Percentiles rank a stretch among this genome's conserved stretches.
phyloP scores from a whole-genome alignment of 2,888 invertebrate species.

The Physocephala rufipes region DNA sequence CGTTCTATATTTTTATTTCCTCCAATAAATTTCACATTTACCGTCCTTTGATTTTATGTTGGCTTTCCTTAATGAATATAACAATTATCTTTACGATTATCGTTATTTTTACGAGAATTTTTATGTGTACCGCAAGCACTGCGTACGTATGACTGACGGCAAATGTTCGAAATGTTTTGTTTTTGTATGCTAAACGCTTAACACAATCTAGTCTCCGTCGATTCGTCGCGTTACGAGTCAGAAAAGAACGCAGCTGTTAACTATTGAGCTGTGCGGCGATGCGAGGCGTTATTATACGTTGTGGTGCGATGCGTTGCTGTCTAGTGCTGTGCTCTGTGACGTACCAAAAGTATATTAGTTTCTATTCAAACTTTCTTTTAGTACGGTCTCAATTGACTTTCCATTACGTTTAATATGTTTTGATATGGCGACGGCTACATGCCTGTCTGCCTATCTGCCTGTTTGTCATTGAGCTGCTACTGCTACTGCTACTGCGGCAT shows the following conservation, averaged over 20 bases:
- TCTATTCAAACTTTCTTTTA: not conserved
- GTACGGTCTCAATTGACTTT: not conserved
- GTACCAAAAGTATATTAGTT: not conserved
- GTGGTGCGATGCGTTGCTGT: not conserved
- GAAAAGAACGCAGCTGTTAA: slow-evolving; percentile 17
- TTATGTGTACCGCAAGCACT: slow-evolving; percentile 6
- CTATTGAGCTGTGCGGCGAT: not conserved
- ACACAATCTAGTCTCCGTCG: slow-evolving; percentile 3
- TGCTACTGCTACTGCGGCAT: slow-evolving; percentile 43
- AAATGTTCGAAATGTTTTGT: slow-evolving; percentile 15
- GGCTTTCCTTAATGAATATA: not conserved
- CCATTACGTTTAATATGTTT: slow-evolving; percentile 36
- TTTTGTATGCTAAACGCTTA: slow-evolving; percentile 10
- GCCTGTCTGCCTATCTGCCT: slow-evolving; percentile 46
- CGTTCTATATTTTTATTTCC: too few species aligned
- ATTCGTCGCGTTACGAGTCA: slow-evolving; percentile 2
- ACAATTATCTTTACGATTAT: not conserved
- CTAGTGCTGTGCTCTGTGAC: not conserved
- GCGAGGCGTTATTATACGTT: too few species aligned
- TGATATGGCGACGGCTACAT: slow-evolving; percentile 52
- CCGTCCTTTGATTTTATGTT: not conserved
- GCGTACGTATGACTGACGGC: slow-evolving; percentile 6
- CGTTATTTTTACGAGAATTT: not conserved
- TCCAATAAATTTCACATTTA: not conserved
- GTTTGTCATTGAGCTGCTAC: slow-evolving; percentile 44